Conservation (phyloP, 1,140 invertebrate genomes). For the Lamellibrachia luymesi region DNA sequence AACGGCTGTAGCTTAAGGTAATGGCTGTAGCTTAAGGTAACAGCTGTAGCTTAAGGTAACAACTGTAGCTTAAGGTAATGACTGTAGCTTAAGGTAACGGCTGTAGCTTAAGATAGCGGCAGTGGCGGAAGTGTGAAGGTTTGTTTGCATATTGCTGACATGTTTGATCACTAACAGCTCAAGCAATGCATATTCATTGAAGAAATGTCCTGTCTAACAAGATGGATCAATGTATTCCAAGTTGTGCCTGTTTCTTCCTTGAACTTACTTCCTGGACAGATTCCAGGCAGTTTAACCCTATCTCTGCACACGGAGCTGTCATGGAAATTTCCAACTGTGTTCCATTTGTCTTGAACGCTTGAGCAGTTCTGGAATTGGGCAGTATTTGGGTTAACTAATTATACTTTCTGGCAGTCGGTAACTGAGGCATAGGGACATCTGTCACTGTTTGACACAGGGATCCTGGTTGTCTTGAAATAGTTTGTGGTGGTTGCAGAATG, state of each 20-base stretch:
- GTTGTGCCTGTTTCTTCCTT: background rate
- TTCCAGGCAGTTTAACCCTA: background rate
- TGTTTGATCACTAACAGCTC: background rate
- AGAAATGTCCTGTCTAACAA: background rate
- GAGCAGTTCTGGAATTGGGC: background rate
- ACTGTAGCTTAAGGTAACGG: no score
- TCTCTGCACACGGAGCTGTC: background rate
- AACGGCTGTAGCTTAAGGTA: background rate
- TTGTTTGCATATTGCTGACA: background rate
- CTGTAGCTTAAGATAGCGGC: background rate
- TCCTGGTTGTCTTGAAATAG: background rate
- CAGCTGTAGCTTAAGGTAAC: no score
- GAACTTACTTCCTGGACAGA: background rate
- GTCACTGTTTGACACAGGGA: background rate
- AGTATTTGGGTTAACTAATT: constrained; percentile 1
- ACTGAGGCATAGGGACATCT: background rate
- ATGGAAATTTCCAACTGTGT: background rate
- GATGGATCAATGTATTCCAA: background rate
- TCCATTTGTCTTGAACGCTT: background rate
- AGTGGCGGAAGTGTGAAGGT: background rate
- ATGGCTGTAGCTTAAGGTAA: no score
- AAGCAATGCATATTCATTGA: background rate
- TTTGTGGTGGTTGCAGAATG: background rate
- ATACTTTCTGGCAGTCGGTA: background rate
- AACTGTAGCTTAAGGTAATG: background rate